These are phyloP conservation scores for Nephrocerus scutellatus DNA, from an alignment of 2,888 invertebrate genomes.

Conservation along the genomic window DNA sequence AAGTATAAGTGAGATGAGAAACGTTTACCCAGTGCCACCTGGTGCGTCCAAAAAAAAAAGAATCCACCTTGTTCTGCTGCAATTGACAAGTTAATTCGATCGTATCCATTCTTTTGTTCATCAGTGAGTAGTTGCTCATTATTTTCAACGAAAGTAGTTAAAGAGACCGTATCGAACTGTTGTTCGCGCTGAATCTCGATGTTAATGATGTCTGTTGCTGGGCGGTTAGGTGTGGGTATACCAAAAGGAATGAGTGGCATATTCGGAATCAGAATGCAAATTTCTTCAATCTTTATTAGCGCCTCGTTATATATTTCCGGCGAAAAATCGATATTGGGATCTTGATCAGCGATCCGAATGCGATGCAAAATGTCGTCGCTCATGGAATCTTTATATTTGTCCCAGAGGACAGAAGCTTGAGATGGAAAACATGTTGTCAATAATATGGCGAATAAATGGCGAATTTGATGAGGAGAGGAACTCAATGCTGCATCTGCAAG, in stretches of 20 bases:
- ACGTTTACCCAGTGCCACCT: too few relatives aligned
- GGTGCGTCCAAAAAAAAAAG: constrained; percentile 9
- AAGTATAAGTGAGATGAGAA: too few relatives aligned
- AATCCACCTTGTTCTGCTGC: constrained; percentile 17
- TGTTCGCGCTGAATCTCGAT: too few relatives aligned
- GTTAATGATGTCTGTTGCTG: too few relatives aligned
- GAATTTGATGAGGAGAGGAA: constrained; percentile 13
- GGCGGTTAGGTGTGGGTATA: constrained; percentile 9
- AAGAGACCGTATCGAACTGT: too few relatives aligned
- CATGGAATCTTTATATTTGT: constrained; percentile 11
- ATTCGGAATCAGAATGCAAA: constrained; percentile 1
- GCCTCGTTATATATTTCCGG: constrained; percentile 9
- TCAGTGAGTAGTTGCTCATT: constrained; percentile 17
- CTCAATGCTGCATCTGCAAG: constrained; percentile 17
- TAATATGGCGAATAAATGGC: constrained; percentile 19
- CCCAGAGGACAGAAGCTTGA: constrained; percentile 6
- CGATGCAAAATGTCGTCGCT: constrained; percentile 9
- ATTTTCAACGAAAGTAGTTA: constrained; percentile 5
- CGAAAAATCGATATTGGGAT: background rate
- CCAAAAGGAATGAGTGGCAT: constrained; percentile 6
- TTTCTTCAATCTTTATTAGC: background rate
- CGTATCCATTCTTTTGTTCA: constrained; percentile 24
- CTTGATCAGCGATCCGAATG: constrained; percentile 1
- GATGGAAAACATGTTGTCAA: constrained; percentile 12
- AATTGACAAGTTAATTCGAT: constrained; percentile 23